Evolutionary conservation across 2,113 vertebrate species (phyloP).

Genomic region (Percopsis transmontana): DNA sequence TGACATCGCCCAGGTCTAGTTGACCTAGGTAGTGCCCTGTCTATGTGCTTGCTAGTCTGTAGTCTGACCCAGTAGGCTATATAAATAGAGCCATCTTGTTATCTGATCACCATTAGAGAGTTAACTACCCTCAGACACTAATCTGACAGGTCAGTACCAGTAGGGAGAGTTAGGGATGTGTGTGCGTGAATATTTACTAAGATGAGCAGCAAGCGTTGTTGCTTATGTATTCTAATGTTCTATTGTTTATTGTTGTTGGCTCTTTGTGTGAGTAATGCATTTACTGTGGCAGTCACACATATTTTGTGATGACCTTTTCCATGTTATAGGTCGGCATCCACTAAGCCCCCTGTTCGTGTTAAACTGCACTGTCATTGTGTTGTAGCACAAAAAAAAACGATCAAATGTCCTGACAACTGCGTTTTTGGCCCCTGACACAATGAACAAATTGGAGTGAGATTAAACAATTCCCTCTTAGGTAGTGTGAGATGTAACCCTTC

Average conservation of each 20-base stretch:
- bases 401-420: slow-evolving; percentile 8
- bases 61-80: slow-evolving; percentile 67
- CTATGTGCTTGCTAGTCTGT: slow-evolving; percentile 40
- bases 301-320: too few relatives aligned
- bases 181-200: slow-evolving; percentile 4
- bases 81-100: slow-evolving; percentile 74
- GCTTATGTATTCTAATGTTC: background rate
- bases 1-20: too few relatives aligned
- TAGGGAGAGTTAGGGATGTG: slow-evolving; percentile 43
- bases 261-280: background rate
- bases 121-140: slow-evolving; percentile 58
- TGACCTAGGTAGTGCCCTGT: slow-evolving; percentile 8
- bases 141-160: slow-evolving; percentile 61
- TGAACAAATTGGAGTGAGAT: background rate
- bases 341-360: too few relatives aligned
- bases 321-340: background rate
- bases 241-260: background rate
- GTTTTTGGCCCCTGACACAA: background rate
- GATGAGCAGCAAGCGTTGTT: slow-evolving; percentile 16
- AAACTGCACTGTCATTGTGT: background rate
- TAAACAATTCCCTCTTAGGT: slow-evolving; percentile 9
- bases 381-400: background rate
- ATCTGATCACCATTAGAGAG: slow-evolving; percentile 72
- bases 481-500: background rate
- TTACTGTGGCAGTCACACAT: too few relatives aligned